Percentiles rank a stretch among this genome's conserved stretches.
Evolutionary conservation across 2,113 vertebrate genomes (phyloP).

Genomic region (Vombatus ursinus): DNA sequence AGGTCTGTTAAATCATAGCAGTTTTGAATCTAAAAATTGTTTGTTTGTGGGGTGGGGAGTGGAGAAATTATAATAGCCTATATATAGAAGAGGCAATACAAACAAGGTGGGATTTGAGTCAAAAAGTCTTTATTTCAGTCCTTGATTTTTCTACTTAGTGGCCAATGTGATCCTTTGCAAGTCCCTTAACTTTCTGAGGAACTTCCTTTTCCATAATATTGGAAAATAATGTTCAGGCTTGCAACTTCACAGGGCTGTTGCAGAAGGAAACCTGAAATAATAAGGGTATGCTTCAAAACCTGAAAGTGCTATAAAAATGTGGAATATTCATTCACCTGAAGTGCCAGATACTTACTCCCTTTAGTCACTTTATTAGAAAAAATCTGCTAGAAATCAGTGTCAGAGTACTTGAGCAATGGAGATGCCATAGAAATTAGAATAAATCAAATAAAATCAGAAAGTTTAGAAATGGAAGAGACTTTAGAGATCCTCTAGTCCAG

Average conservation of each 20-base stretch:
- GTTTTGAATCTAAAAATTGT: neutral
- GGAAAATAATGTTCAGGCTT: neutral
- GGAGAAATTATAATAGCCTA: neutral
- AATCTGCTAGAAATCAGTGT: neutral
- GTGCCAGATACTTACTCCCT: neutral
- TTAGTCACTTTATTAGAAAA: neutral
- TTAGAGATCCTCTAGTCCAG: neutral
- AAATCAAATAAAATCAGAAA: neutral
- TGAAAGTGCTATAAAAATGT: neutral
- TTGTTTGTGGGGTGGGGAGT: neutral
- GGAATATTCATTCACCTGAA: neutral
- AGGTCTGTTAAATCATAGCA: neutral
- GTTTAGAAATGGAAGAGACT: neutral
- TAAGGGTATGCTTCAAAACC: neutral
- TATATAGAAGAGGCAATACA: neutral
- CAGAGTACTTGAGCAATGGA: neutral
- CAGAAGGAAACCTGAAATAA: neutral
- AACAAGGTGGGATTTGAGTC: neutral
- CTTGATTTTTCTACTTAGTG: neutral
- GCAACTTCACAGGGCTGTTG: neutral
- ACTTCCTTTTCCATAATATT: neutral
- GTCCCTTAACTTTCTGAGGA: neutral
- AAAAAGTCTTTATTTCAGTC: neutral
- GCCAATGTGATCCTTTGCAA: neutral
- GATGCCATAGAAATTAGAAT: neutral